Evolutionary conservation across 2,797 vertebrate species (phyloP), one percentile per base, ranked within the genome.

Genomic region (Silurus aristotelis): DNA sequence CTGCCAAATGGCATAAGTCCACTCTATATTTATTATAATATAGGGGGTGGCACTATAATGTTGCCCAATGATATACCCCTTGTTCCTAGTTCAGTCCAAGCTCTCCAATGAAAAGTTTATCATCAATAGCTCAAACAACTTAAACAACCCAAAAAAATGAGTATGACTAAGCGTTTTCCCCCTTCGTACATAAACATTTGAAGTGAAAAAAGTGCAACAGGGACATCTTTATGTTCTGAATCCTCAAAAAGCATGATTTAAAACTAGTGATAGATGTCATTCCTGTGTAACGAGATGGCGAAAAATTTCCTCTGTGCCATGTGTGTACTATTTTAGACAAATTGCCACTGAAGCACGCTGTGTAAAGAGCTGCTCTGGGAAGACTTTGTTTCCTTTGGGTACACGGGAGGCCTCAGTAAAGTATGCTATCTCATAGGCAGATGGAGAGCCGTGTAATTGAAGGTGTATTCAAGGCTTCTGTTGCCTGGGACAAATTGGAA

Each of bases 401-500:
- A 78, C 75, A 85, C n/a, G 61, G 67, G 82, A 71, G 76, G 88
- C 66, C 83, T 80, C 58, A 13, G 70, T 84, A 76, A 84, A 80
- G 84, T 70, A 58, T 64, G 76, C 78, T 31, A 58, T 87, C 85
- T 72, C 38, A 20, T 48, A 25, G 81, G 76, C 85, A 85, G 86
- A 86, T 89, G 85, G 87, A 85, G 85, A 55, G 63, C 63, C 52
- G 46, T 89, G 90, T 91, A 92, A 93, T 93, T 94, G 92, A 91
- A 93, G 93, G 93, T 94, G 92, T 90, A 93, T 89, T 89, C 90
- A 73, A 90, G 90, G 90, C 87, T 90, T 88, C 87, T 91, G 91
- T 90, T 92, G 92, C 90, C 90, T 87, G 85, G 90, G 86, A 89
- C 92, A 93, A 94, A 94, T 93, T 94, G 92, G 87, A 89, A 91